Conservation (phyloP, 2,113 vertebrate genomes). For the Dolichallabes microphthalmus region DNA sequence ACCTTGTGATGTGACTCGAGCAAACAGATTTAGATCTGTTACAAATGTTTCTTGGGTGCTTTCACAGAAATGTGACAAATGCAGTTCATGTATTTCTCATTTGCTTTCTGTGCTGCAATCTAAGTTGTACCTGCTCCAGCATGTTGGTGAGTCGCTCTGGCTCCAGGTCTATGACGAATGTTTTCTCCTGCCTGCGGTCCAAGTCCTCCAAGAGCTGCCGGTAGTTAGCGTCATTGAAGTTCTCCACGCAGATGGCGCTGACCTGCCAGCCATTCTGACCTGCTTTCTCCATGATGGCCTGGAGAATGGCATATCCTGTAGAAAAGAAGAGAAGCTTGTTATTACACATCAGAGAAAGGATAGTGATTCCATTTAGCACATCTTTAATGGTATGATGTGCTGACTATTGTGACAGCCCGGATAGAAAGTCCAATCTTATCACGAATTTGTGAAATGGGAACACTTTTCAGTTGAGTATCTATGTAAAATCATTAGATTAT, state of each 20-base stretch:
- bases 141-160: conserved; percentile 96
- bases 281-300: conserved; percentile 99
- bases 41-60: neutral
- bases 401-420: too few relatives aligned
- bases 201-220: conserved; percentile 93
- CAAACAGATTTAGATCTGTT: neutral
- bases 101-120: neutral
- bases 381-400: neutral
- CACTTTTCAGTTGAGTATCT: neutral
- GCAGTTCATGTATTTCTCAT: neutral
- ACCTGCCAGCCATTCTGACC: conserved; percentile 98
- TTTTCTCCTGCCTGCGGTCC: conserved; percentile 96
- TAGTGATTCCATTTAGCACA: neutral
- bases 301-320: conserved; percentile 93
- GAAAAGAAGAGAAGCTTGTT: neutral
- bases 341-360: neutral
- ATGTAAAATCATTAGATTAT: neutral
- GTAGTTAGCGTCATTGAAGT: conserved; percentile 96
- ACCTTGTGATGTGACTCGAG: neutral
- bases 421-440: neutral
- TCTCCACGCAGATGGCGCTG: conserved; percentile 98
- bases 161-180: conserved; percentile 98
- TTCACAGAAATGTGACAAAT: neutral
- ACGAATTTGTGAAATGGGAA: neutral
- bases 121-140: conserved; percentile 90